phyloP scores from a whole-genome alignment of 2,113 vertebrate species.

The Menura novaehollandiae region DNA sequence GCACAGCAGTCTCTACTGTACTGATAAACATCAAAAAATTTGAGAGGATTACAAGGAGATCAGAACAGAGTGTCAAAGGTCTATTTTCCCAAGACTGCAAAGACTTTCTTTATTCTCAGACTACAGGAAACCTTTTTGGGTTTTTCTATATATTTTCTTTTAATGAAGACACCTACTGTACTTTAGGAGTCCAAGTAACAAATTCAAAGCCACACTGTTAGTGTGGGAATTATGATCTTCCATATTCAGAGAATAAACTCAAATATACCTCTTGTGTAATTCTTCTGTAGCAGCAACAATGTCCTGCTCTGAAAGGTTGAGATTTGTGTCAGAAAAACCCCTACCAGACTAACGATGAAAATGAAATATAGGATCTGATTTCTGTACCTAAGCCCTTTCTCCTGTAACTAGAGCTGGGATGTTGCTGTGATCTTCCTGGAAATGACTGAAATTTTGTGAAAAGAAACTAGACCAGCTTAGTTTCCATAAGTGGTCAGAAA shows the following conservation, averaged over 20 bases:
- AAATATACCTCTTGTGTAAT: neutral
- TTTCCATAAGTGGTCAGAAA: neutral
- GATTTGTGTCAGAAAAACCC: neutral
- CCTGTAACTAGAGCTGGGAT: neutral
- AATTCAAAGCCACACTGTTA: neutral
- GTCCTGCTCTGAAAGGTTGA: neutral
- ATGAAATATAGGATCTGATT: neutral
- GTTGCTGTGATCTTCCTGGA: neutral
- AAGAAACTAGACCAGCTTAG: neutral
- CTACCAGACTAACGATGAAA: neutral
- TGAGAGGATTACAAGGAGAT: neutral
- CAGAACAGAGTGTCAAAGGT: neutral
- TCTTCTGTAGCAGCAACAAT: neutral
- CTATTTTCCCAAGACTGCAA: neutral
- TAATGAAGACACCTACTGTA: neutral
- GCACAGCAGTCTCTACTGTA: neutral
- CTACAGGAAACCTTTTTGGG: neutral
- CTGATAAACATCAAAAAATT: neutral
- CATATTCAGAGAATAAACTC: neutral
- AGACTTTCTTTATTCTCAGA: neutral
- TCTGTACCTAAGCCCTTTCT: neutral
- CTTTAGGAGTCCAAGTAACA: neutral
- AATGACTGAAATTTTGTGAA: neutral
- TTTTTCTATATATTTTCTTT: conserved; percentile 41
- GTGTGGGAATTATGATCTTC: neutral